A percentile compares a stretch with the other conserved stretches of the same genome.
These are phyloP conservation scores for Mirounga angustirostris DNA, from an alignment of 2,113 vertebrate genomes.

Conservation along the genomic window DNA sequence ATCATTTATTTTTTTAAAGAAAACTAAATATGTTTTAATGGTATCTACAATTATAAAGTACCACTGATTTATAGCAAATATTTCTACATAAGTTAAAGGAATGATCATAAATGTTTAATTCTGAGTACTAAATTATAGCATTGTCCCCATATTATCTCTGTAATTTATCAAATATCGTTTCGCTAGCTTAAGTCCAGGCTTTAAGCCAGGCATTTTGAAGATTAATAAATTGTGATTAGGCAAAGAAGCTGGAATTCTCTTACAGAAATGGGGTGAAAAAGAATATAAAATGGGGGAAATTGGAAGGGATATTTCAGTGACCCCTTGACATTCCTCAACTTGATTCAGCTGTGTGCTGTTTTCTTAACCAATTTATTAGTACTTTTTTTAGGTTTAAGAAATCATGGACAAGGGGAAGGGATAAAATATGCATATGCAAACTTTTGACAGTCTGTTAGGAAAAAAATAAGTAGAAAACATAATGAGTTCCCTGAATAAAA, in stretches of 20 bases:
- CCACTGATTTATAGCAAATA: neutral
- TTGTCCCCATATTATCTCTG: neutral
- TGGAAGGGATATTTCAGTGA: neutral
- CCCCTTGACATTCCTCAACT: neutral
- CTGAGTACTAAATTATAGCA: neutral
- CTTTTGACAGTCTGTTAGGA: conserved; percentile 1
- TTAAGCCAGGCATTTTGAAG: neutral
- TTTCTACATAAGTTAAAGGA: neutral
- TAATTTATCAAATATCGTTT: conserved; percentile 10
- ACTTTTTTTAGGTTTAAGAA: conserved; percentile 18
- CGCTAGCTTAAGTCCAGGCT: neutral
- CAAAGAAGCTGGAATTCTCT: neutral
- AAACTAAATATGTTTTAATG: neutral
- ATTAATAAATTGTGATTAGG: neutral
- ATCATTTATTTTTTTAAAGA: neutral
- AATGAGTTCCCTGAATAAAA: conserved; percentile 56
- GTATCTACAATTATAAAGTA: neutral
- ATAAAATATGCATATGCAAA: conserved; percentile 38
- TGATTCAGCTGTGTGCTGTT: neutral
- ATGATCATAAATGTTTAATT: neutral
- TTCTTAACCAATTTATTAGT: neutral
- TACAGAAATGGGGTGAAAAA: neutral
- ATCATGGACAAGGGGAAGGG: neutral
- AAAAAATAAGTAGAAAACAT: conserved; percentile 4
- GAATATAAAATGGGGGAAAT: neutral